Base-by-base conservation (phyloP, 2,888 invertebrate species). In the Limnephilus auricula region DNA sequence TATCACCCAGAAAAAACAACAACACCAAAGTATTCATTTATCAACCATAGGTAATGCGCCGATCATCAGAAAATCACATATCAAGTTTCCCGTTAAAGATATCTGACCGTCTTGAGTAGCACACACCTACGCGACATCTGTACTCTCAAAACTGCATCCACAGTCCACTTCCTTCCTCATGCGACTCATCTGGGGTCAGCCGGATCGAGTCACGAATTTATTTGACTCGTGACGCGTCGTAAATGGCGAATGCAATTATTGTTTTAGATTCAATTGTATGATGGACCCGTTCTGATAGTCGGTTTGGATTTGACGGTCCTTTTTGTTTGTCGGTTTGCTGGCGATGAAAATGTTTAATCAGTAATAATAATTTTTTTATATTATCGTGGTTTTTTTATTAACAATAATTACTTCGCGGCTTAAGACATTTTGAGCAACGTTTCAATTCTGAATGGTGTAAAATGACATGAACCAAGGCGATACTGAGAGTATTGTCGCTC, bases 151-250 rank as follows among this genome's bases (percentile, higher is more conserved):
- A 40, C 34, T n/a, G 85, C 40, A 85, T 65, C 65, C 65, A 9
- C 65, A 65, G 65, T n/a, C 65, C n/a, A 65, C 65, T 85, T 45
- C 85, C 85, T 82, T 34, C 85, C 40, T 85, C 85, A 5, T 40
- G 87, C 65, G 87, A 87, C 87, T 87, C 87, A 87, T 87, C 65
- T 9, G 87, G 65, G 87, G 87, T 37, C n/a, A 84, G 25, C n/a
- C 34, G 84, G 84, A 12, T n/a, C 37, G 40, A 84, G 87, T 87
- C 87, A 86, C 86, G 87, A 87, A 34, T 34, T 31, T 31, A 87
- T 50, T 87, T 87, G 87, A 87, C 87, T 87, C 87, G 87, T 87
- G 87, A 87, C 50, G 50, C 30, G 87, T 31, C 31, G 31, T 87
- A 87, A 65, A 87, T 87, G 65, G 65, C 65, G 87, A 50, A 65